Conservation (phyloP, 2,113 vertebrate genomes). For the Aix galericulata region DNA sequence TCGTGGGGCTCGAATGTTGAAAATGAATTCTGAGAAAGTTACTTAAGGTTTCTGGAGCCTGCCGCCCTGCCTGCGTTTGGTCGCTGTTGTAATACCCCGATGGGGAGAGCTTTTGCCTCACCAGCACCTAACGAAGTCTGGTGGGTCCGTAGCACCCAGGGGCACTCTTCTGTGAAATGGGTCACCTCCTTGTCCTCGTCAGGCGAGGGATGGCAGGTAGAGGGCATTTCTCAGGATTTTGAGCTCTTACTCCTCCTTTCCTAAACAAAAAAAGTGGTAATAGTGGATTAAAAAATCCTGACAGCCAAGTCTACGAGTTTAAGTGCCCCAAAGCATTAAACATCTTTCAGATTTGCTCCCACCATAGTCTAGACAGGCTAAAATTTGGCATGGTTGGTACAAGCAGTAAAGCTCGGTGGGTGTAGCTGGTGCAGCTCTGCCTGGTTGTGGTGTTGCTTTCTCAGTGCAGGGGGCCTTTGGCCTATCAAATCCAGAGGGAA, state of each 20-base stretch:
- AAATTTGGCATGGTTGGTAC: background rate
- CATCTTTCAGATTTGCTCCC: background rate
- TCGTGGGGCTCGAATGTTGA: slow-evolving; percentile 8
- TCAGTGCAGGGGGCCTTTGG: background rate
- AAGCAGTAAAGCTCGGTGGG: background rate
- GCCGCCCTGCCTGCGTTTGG: background rate
- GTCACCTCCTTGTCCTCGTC: background rate
- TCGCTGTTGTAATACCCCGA: background rate
- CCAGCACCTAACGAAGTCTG: background rate
- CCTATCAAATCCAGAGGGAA: background rate
- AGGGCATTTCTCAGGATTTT: background rate
- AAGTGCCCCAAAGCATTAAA: background rate
- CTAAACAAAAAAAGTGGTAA: background rate
- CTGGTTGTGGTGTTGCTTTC: background rate
- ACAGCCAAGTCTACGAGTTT: background rate
- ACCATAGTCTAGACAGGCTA: background rate
- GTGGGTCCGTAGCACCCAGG: background rate
- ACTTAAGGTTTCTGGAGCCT: slow-evolving; percentile 53
- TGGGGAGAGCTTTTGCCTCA: background rate
- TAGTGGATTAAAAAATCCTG: background rate
- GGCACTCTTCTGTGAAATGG: background rate
- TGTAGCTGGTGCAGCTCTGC: background rate
- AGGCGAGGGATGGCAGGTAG: background rate
- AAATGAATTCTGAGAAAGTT: slow-evolving; percentile 57
- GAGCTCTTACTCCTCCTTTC: background rate